phyloP scores from a whole-genome alignment of 1,140 invertebrate genomes.

The Dolichoris vasculosae region DNA sequence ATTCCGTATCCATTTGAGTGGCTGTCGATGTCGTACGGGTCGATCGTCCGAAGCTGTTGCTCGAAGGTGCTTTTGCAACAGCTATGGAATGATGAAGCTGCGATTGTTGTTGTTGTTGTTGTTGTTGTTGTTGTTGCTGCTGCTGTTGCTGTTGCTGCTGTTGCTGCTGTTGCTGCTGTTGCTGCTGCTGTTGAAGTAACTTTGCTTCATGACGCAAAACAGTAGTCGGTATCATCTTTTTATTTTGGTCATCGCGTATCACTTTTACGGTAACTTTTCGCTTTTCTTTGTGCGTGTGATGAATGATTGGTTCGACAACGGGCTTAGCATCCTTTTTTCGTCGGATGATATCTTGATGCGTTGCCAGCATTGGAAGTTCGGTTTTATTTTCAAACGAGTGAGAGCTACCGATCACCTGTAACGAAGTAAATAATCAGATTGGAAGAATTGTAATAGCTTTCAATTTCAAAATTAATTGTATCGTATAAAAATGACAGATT shows the following conservation, averaged over 20 bases:
- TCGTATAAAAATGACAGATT: too few species aligned
- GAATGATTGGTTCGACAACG: neutral
- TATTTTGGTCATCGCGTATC: conserved; percentile 28
- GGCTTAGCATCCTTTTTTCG: conserved; percentile 36
- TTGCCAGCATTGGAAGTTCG: neutral
- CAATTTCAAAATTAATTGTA: too few species aligned
- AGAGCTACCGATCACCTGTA: neutral
- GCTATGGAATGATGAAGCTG: neutral
- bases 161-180: neutral
- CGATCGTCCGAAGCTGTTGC: neutral
- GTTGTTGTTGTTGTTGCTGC: neutral
- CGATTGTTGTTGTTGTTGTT: neutral
- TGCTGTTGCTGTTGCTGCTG: neutral
- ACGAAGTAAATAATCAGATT: neutral
- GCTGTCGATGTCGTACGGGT: neutral
- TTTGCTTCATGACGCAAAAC: neutral
- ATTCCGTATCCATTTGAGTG: conserved; percentile 27
- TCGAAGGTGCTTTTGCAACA: neutral
- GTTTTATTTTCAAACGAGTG: neutral
- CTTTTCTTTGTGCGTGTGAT: conserved; percentile 33
- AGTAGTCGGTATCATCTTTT: conserved; percentile 10
- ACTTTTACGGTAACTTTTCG: conserved; percentile 40
- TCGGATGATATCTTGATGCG: conserved; percentile 20
- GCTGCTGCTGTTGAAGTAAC: neutral
- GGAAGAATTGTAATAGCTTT: neutral